Conservation (phyloP, 1,140 invertebrate genomes). For the Hermetia illucens region DNA sequence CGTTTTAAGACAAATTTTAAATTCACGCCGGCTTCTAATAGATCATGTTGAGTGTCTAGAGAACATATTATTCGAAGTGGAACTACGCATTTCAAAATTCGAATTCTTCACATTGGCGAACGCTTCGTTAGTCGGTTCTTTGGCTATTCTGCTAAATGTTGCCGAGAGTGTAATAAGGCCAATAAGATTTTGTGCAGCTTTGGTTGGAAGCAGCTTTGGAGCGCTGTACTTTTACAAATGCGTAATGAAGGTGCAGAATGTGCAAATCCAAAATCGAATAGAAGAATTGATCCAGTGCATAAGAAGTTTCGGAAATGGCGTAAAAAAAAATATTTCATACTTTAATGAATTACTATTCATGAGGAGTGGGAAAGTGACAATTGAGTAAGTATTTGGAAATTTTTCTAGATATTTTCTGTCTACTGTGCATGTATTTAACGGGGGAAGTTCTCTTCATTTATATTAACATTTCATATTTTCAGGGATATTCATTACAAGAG, state of each 20-base stretch:
- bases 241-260: not conserved
- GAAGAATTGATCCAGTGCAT: conserved; percentile 23
- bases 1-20: conserved; percentile 23
- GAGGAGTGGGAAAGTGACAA: conserved; percentile 24
- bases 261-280: conserved; percentile 25
- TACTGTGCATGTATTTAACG: too few species aligned
- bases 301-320: conserved; percentile 28
- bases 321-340: conserved; percentile 27
- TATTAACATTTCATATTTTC: too few species aligned
- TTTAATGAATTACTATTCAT: conserved; percentile 29
- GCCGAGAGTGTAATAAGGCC: too few species aligned
- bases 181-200: too few species aligned
- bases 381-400: conserved; percentile 17
- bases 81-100: too few species aligned
- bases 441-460: too few species aligned
- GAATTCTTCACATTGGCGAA: too few species aligned
- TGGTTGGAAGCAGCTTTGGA: conserved; percentile 17
- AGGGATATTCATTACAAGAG: too few species aligned
- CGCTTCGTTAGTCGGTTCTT: too few species aligned
- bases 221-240: conserved; percentile 17
- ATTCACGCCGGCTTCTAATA: conserved; percentile 22
- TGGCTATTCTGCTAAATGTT: too few species aligned
- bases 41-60: conserved; percentile 27
- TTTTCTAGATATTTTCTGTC: too few species aligned
- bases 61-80: too few species aligned